phyloP scores from a whole-genome alignment of 2,113 vertebrate genomes.

The Cyanoderma ruficeps region DNA sequence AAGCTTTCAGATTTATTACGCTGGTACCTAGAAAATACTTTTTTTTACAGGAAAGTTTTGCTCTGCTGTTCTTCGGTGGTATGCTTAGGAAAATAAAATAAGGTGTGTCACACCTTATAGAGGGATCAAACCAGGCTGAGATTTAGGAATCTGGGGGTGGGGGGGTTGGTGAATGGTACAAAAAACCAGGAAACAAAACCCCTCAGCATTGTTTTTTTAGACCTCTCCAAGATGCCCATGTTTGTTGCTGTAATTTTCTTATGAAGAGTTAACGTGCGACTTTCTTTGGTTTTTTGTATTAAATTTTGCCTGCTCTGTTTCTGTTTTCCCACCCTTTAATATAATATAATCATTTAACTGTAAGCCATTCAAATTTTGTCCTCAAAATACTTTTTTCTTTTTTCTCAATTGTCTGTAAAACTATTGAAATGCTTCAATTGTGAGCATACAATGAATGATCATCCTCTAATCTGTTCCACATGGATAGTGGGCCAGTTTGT shows the following conservation, averaged over 20 bases:
- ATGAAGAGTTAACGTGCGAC: neutral
- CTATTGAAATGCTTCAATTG: constrained; percentile 13
- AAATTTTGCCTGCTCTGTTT: neutral
- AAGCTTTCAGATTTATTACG: neutral
- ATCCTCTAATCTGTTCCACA: constrained; percentile 4
- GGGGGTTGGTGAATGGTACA: neutral
- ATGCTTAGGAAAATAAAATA: neutral
- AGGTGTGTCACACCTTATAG: neutral
- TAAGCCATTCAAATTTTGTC: neutral
- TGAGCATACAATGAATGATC: neutral
- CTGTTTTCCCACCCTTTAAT: neutral
- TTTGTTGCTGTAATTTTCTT: neutral
- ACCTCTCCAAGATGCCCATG: neutral
- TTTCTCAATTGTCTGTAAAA: neutral
- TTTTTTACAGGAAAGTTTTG: neutral
- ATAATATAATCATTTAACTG: neutral
- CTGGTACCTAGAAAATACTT: neutral
- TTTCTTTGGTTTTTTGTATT: neutral
- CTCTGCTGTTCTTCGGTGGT: neutral
- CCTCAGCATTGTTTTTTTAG: neutral
- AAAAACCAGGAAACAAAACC: neutral
- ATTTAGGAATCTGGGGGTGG: neutral
- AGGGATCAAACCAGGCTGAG: neutral
- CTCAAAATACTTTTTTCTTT: neutral
- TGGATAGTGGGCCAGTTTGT: neutral